Evolutionary conservation across 2,888 invertebrate genomes (phyloP).

Genomic region (Cephus spinipes): DNA sequence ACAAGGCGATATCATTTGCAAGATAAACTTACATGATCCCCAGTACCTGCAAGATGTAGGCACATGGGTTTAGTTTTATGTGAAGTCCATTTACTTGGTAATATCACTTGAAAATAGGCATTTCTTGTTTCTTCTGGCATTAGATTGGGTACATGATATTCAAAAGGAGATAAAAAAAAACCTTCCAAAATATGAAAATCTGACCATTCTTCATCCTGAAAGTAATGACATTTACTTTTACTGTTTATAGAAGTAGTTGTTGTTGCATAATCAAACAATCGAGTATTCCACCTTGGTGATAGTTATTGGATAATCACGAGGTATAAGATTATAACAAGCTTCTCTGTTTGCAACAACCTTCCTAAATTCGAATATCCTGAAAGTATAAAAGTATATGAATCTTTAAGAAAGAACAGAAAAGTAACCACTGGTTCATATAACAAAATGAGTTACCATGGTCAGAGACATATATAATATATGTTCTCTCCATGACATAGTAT

Average conservation of each 20-base stretch:
- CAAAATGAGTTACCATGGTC: not conserved
- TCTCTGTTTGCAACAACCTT: slow-evolving; percentile 88
- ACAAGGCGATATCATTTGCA: slow-evolving; percentile 5
- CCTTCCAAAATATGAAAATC: slow-evolving; percentile 87
- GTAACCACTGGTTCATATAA: not conserved
- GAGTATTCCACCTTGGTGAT: slow-evolving; percentile 80
- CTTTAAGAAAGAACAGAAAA: not conserved
- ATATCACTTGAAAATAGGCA: slow-evolving; percentile 86
- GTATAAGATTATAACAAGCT: slow-evolving; percentile 83
- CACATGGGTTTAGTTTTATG: slow-evolving; percentile 83
- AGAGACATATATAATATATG: too few species aligned
- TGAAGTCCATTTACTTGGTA: slow-evolving; percentile 84
- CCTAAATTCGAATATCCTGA: slow-evolving; percentile 90
- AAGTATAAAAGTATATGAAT: slow-evolving; percentile 50
- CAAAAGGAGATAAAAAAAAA: slow-evolving; percentile 87
- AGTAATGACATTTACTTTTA: slow-evolving; percentile 3
- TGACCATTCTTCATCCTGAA: slow-evolving; percentile 78
- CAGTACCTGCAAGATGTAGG: slow-evolving; percentile 96
- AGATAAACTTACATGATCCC: slow-evolving; percentile 87
- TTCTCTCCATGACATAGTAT: not conserved
- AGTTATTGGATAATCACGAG: slow-evolving; percentile 84
- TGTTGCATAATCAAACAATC: slow-evolving; percentile 30
- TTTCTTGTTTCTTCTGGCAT: slow-evolving; percentile 85
- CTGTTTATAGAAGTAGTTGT: slow-evolving; percentile 1
- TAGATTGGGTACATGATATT: slow-evolving; percentile 84